Evolutionary conservation across 2,888 invertebrate species (phyloP), one percentile per base, ranked within the genome.

Genomic region (Rosalia funebris): DNA sequence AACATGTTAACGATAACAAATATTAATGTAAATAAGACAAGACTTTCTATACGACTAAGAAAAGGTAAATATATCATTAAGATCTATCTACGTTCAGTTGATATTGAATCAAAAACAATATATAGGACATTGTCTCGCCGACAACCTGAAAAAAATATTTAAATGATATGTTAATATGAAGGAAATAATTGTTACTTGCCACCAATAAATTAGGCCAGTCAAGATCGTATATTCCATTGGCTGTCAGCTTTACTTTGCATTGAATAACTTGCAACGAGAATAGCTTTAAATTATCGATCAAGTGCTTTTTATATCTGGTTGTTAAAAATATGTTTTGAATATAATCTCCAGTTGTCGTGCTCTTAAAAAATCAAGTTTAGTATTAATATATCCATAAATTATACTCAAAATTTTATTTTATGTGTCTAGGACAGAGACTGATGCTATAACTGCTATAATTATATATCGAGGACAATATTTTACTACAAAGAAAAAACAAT

Each of bases 111-210:
- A 19, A 12, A 12, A 50, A 50, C 2, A 50, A 14, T 20, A 50
- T 14, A n/a, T 50, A 50, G 9, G 50, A 50, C n/a, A 14, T 11
- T 37, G 37, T 50, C 20, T 50, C 50, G 1, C 50, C 50, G 20
- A 50, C n/a, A 7, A 50, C 39, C 50, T 50, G 19, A 50, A 50
- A 37, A 10, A 14, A n/a, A n/a, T n/a, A n/a, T n/a, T n/a, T n/a
- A n/a, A n/a, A n/a, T n/a, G n/a, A n/a, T n/a, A n/a, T n/a, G n/a
- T n/a, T n/a, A n/a, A n/a, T n/a, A n/a, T n/a, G n/a, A n/a, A n/a
- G n/a, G n/a, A n/a, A n/a, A n/a, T n/a, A n/a, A n/a, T n/a, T n/a
- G n/a, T n/a, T n/a, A n/a, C n/a, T n/a, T n/a, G n/a, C n/a, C n/a
- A n/a, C n/a, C n/a, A n/a, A n/a, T n/a, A 50, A 14, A 37, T 7